Percentiles rank a stretch among this genome's conserved stretches.
phyloP scores from a whole-genome alignment of 2,113 vertebrate species.

The Oreochromis aureus region DNA sequence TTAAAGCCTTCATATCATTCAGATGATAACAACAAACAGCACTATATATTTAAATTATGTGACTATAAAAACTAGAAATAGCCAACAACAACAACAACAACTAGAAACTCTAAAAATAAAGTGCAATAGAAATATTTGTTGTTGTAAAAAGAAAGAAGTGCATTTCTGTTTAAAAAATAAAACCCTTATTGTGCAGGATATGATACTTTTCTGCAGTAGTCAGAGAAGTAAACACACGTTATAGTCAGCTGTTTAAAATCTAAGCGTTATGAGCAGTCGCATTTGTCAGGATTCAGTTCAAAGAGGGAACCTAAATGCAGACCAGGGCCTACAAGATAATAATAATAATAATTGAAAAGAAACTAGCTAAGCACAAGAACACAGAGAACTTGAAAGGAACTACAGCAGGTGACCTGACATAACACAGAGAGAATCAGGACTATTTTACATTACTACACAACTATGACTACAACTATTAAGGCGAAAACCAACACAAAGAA shows the following conservation, averaged over 20 bases:
- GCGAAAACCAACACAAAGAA: not conserved
- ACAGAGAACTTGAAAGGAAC: not conserved
- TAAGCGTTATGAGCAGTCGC: fast-evolving
- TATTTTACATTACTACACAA: not conserved
- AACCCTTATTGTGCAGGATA: not conserved
- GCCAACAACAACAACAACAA: not conserved
- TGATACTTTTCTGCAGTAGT: not conserved
- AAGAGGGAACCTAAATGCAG: not conserved
- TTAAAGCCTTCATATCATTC: not conserved
- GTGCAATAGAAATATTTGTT: not conserved
- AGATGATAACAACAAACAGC: not conserved
- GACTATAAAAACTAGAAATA: not conserved
- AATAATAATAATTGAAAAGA: not conserved
- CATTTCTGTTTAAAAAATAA: not conserved
- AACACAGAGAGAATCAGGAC: not conserved
- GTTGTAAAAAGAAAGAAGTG: not conserved
- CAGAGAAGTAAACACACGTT: not conserved
- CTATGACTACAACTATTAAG: not conserved
- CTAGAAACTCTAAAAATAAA: not conserved
- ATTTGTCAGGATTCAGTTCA: not conserved
- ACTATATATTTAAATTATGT: not conserved
- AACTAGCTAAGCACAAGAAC: not conserved
- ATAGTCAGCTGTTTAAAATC: not conserved
- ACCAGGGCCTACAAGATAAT: fast-evolving
- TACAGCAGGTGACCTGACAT: not conserved